Evolutionary conservation across 2,113 vertebrate species (phyloP).

Genomic region (Sylvia atricapilla): DNA sequence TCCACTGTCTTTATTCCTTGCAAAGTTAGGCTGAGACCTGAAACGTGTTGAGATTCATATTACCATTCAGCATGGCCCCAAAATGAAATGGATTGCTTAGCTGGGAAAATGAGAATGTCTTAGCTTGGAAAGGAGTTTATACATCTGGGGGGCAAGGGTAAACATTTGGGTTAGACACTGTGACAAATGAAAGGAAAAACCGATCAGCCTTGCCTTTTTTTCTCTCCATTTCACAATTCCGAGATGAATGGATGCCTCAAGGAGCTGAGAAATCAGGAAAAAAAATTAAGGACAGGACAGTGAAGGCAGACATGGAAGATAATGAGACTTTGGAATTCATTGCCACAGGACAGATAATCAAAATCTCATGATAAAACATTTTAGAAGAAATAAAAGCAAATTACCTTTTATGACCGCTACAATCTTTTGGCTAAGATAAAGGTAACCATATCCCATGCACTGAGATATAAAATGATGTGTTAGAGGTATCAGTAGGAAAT

Average conservation of each 20-base stretch:
- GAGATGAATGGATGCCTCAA: neutral
- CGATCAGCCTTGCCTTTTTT: neutral
- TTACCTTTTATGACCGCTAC: neutral
- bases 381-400: neutral
- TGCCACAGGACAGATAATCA: neutral
- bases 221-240: neutral
- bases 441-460: neutral
- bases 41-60: neutral
- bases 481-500: constrained; percentile 41
- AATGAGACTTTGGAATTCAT: constrained; percentile 26
- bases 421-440: constrained; percentile 47
- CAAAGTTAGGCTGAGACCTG: neutral
- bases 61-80: neutral
- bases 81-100: neutral
- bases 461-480: constrained; percentile 12
- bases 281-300: neutral
- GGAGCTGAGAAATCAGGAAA: neutral
- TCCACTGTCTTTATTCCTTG: neutral
- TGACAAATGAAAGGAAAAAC: constrained; percentile 25
- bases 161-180: neutral
- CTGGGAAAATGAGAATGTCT: constrained; percentile 14
- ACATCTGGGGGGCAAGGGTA: neutral
- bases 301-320: neutral
- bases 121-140: neutral
- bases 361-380: neutral